A percentile compares a stretch with the other conserved stretches of the same genome.
Conservation (phyloP, 2,113 vertebrate species). For the Microtus richardsoni region DNA sequence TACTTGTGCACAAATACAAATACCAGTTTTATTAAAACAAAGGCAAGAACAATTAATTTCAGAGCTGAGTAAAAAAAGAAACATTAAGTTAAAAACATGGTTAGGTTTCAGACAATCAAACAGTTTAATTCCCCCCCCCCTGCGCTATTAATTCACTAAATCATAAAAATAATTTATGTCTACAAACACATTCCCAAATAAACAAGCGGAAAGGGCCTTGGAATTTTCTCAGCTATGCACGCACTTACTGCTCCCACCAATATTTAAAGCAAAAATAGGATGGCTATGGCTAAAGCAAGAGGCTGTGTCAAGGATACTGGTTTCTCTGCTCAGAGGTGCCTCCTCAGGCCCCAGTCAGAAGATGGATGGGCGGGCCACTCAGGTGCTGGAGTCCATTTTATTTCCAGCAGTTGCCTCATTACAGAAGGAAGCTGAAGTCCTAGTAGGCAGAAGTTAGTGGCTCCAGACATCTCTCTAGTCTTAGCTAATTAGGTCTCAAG, state of each 20-base stretch:
- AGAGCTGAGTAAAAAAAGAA: slow-evolving; percentile 58
- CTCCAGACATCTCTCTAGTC: neutral
- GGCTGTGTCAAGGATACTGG: neutral
- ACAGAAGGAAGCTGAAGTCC: neutral
- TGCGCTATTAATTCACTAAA: slow-evolving; percentile 39
- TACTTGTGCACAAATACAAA: slow-evolving; percentile 54
- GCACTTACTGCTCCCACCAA: neutral
- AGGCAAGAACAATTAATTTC: slow-evolving; percentile 49
- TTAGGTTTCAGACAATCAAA: slow-evolving; percentile 22
- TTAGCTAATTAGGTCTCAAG: neutral
- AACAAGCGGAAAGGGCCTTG: neutral
- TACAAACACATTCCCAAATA: slow-evolving; percentile 53
- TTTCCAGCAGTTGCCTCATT: slow-evolving; percentile 1
- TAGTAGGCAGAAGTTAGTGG: neutral
- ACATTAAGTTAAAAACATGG: slow-evolving; percentile 79
- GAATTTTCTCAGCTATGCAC: neutral
- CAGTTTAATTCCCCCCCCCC: neutral
- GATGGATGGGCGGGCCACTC: neutral
- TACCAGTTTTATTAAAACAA: slow-evolving; percentile 83
- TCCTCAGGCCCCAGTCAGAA: neutral
- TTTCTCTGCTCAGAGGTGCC: neutral
- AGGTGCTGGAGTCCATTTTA: neutral
- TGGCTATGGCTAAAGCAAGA: neutral
- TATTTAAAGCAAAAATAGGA: slow-evolving; percentile 14
- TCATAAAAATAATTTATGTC: slow-evolving; percentile 81